A percentile compares a stretch with the other conserved stretches of the same genome.
phyloP scores from a whole-genome alignment of 2,888 invertebrate genomes.

The Ptychoptera albimana region DNA sequence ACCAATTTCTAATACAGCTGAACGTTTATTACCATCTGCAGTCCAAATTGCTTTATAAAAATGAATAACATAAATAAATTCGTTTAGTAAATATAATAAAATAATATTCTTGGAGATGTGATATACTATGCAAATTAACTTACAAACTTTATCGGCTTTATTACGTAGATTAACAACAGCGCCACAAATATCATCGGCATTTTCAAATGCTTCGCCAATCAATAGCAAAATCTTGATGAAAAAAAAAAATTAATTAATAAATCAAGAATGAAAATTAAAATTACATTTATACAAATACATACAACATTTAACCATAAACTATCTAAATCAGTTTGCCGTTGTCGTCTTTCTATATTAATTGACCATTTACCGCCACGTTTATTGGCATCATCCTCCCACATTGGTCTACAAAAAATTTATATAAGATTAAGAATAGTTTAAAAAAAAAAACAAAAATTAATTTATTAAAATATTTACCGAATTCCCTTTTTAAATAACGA shows the following conservation, averaged over 20 bases:
- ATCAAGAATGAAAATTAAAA: too few relatives aligned
- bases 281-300: slow-evolving; percentile 28
- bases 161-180: slow-evolving; percentile 88
- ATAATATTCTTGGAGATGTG: too few relatives aligned
- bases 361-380: slow-evolving; percentile 78
- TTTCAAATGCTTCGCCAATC: slow-evolving; percentile 94
- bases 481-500: slow-evolving; percentile 54
- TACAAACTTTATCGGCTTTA: slow-evolving; percentile 86
- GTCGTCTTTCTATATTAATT: slow-evolving; percentile 55
- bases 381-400: slow-evolving; percentile 86
- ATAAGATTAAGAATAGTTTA: background rate
- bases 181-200: slow-evolving; percentile 88
- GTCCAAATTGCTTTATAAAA: slow-evolving; percentile 63
- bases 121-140: too few relatives aligned
- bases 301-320: slow-evolving; percentile 70
- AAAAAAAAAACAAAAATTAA: too few relatives aligned
- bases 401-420: slow-evolving; percentile 41
- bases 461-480: slow-evolving; percentile 13
- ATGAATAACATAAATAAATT: slow-evolving; percentile 1
- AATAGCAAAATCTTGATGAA: slow-evolving; percentile 51
- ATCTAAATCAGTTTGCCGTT: slow-evolving; percentile 52
- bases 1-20: slow-evolving; percentile 76
- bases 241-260: background rate
- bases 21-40: slow-evolving; percentile 60
- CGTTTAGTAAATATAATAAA: background rate